These are phyloP conservation scores for Promerops cafer DNA, from an alignment of 2,113 vertebrate genomes.

Conservation along the genomic window DNA sequence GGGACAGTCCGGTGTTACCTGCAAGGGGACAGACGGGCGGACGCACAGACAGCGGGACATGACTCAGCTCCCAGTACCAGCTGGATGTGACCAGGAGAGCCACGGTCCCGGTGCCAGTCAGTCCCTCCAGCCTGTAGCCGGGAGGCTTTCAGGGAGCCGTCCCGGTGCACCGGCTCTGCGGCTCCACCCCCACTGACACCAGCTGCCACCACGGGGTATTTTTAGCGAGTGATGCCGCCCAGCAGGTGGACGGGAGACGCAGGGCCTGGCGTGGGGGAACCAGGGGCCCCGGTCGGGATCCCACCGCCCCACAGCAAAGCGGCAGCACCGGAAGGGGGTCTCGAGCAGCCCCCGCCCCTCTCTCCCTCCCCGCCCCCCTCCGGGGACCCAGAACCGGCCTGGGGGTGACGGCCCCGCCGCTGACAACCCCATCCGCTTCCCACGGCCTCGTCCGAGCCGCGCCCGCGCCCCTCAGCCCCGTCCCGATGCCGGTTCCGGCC, in stretches of 20 bases:
- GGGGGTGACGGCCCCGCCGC: too few species aligned
- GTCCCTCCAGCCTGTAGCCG: neutral
- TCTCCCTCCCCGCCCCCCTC: too few species aligned
- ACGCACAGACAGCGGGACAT: rapidly evolving
- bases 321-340: neutral
- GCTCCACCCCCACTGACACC: neutral
- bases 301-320: neutral
- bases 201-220: slow-evolving; percentile 7
- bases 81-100: neutral
- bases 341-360: neutral
- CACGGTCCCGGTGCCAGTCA: neutral
- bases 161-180: too few species aligned
- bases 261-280: neutral
- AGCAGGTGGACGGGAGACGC: neutral
- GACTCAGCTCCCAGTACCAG: neutral
- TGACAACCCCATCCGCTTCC: too few species aligned
- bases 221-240: slow-evolving; percentile 23
- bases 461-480: neutral
- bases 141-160: neutral
- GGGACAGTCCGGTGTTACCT: neutral
- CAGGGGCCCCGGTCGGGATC: neutral
- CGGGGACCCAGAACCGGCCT: neutral
- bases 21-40: neutral
- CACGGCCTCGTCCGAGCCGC: neutral
- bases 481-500: neutral